Evolutionary conservation across 2,113 vertebrate genomes (phyloP).

Genomic region (Echinops telfairi): DNA sequence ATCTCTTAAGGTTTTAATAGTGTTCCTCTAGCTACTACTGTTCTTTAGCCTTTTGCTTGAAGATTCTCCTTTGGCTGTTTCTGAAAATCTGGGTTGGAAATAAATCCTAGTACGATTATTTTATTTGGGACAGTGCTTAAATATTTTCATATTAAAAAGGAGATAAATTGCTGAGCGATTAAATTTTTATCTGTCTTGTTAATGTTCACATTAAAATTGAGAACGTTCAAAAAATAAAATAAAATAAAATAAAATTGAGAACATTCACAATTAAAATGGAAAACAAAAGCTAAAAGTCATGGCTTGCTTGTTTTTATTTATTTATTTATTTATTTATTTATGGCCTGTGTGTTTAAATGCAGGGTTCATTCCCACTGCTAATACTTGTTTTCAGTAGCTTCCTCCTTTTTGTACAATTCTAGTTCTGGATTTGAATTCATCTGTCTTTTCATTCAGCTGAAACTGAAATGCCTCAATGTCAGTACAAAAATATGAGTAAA

Average conservation of each 20-base stretch:
- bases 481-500: constrained; percentile 69
- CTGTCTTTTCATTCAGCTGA: constrained; percentile 63
- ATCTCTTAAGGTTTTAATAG: neutral
- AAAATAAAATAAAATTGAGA: constrained; percentile 52
- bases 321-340: too few species aligned
- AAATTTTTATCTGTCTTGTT: constrained; percentile 33
- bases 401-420: constrained; percentile 45
- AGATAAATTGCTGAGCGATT: neutral
- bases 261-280: constrained; percentile 31
- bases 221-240: constrained; percentile 31
- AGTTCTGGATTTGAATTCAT: constrained; percentile 65
- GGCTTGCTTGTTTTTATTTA: too few species aligned
- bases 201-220: neutral
- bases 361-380: neutral
- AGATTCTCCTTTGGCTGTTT: constrained; percentile 13
- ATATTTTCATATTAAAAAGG: constrained; percentile 3
- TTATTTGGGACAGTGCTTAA: constrained; percentile 15
- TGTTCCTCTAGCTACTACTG: neutral
- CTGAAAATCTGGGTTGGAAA: constrained; percentile 50
- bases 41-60: constrained; percentile 20
- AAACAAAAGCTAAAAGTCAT: constrained; percentile 46
- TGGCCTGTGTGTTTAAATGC: constrained; percentile 1
- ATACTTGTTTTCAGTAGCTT: constrained; percentile 55
- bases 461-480: constrained; percentile 64
- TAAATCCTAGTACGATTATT: neutral